Percentiles rank a stretch among this genome's conserved stretches.
These are phyloP conservation scores for Neopipo cinnamomea DNA, from an alignment of 2,113 vertebrate genomes.

Conservation along the genomic window DNA sequence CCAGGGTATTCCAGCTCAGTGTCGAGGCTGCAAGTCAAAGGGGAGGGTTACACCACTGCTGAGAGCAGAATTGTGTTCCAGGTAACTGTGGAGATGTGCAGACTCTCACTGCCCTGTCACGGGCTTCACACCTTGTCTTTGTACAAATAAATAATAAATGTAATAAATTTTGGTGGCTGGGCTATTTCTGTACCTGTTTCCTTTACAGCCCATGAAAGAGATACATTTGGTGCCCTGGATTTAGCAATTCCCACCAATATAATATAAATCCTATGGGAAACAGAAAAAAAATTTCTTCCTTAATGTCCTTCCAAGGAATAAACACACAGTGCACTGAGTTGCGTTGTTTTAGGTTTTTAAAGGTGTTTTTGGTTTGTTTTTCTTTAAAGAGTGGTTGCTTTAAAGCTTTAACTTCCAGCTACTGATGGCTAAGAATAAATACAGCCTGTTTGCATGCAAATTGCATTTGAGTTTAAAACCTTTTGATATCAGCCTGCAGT, in stretches of 20 bases:
- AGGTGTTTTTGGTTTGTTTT: not conserved
- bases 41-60: accelerated
- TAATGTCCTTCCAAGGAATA: not conserved
- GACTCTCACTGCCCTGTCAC: accelerated
- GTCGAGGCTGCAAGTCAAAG: not conserved
- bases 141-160: no score
- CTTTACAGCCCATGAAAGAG: not conserved
- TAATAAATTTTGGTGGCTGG: not conserved
- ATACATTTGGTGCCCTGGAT: not conserved
- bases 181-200: not conserved
- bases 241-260: not conserved
- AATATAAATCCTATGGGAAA: not conserved
- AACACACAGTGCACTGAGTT: not conserved
- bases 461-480: conserved; percentile 10
- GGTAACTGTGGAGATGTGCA: accelerated
- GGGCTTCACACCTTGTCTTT: not conserved
- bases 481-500: conserved; percentile 25
- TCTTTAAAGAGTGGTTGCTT: not conserved
- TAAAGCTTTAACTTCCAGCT: not conserved
- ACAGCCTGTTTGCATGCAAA: not conserved
- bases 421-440: not conserved
- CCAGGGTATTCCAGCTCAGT: not conserved
- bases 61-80: accelerated
- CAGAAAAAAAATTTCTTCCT: not conserved
- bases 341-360: not conserved